Conservation (phyloP, 2,113 vertebrate species). For the Cavia aperea region DNA sequence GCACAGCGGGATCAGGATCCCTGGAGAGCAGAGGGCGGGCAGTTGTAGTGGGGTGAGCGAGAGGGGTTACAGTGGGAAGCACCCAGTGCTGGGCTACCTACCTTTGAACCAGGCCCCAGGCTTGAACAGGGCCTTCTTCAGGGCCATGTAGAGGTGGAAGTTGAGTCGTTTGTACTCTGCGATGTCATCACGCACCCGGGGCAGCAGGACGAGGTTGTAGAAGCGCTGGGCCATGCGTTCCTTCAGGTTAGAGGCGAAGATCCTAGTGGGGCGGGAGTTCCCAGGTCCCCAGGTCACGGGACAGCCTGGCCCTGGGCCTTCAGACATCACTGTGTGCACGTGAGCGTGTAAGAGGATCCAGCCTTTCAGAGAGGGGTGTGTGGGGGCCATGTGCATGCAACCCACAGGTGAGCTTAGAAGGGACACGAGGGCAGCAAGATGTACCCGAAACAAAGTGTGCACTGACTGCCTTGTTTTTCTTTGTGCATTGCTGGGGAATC, state of each 20-base stretch:
- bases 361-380: neutral
- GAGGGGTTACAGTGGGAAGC: neutral
- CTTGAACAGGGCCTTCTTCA: constrained; percentile 97
- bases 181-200: constrained; percentile 90
- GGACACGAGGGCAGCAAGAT: neutral
- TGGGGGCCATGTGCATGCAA: neutral
- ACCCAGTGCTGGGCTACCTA: constrained; percentile 53
- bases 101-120: constrained; percentile 99
- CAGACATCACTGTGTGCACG: neutral
- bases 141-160: constrained; percentile 94
- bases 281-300: constrained; percentile 29
- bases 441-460: neutral
- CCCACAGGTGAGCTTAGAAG: neutral
- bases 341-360: neutral
- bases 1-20: constrained; percentile 94
- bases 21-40: constrained; percentile 68
- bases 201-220: constrained; percentile 94
- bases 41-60: neutral
- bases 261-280: constrained; percentile 75
- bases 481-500: neutral
- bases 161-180: constrained; percentile 94
- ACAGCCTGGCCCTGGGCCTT: neutral
- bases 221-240: constrained; percentile 97
- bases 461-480: neutral
- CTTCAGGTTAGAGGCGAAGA: constrained; percentile 95